Percentiles rank a stretch among this genome's conserved stretches.
phyloP scores from a whole-genome alignment of 2,888 invertebrate genomes.

The Brachyopa scutellaris region DNA sequence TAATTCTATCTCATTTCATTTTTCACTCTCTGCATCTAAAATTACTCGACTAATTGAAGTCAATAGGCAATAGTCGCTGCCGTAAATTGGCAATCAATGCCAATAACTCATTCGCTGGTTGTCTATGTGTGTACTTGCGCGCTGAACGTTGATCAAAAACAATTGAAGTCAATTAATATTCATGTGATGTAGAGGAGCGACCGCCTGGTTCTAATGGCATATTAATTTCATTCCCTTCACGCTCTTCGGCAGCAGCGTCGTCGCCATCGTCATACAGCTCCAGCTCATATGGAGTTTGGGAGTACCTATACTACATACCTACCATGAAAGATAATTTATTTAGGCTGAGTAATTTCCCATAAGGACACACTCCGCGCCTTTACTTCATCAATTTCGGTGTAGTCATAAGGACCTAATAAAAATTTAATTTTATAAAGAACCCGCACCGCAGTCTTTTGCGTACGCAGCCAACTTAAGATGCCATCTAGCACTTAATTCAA shows the following conservation, averaged over 20 bases:
- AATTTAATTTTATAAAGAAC: slow-evolving; percentile 55
- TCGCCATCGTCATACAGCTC: no score
- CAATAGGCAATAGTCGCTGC: slow-evolving; percentile 56
- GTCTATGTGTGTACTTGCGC: not conserved
- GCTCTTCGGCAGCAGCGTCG: no score
- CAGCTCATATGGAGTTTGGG: slow-evolving; percentile 1
- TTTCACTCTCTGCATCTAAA: slow-evolving; percentile 13
- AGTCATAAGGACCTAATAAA: slow-evolving; percentile 38
- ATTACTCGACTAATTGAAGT: slow-evolving; percentile 67
- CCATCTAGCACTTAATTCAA: slow-evolving; percentile 52
- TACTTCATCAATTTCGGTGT: slow-evolving; percentile 48
- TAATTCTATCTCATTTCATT: not conserved
- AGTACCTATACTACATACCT: not conserved
- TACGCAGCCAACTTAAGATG: slow-evolving; percentile 2
- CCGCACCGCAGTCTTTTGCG: not conserved
- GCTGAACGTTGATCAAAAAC: slow-evolving; percentile 58
- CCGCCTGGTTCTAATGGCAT: slow-evolving; percentile 61
- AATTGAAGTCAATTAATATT: slow-evolving; percentile 71
- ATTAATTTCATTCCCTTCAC: slow-evolving; percentile 40
- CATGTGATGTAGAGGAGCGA: slow-evolving; percentile 57
- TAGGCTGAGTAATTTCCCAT: slow-evolving; percentile 58
- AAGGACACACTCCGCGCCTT: slow-evolving; percentile 18
- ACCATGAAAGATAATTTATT: slow-evolving; percentile 51
- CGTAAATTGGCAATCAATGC: slow-evolving; percentile 67
- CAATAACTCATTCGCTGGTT: slow-evolving; percentile 48